These are phyloP conservation scores for Bucorvus abyssinicus DNA, from an alignment of 2,797 vertebrate species.

Conservation along the genomic window DNA sequence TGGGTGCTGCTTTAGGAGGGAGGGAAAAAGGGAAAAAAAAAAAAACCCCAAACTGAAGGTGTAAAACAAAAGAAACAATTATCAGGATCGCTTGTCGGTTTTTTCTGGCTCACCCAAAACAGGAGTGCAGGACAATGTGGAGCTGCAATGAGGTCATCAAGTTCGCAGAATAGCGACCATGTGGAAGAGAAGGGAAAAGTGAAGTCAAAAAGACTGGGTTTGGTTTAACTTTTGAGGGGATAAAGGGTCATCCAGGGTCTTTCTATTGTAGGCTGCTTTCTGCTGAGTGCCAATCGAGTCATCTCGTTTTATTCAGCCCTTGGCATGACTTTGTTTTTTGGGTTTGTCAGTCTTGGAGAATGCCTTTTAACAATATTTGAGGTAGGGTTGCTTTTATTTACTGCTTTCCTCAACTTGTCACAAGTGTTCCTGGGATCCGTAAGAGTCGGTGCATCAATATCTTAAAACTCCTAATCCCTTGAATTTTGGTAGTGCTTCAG, in stretches of 20 bases:
- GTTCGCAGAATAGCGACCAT: neutral
- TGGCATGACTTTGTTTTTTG: neutral
- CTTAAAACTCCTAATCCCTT: neutral
- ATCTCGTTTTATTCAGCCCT: neutral
- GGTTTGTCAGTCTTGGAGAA: neutral
- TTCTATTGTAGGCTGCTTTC: neutral
- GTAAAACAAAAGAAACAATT: neutral
- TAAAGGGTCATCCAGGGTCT: fast-evolving
- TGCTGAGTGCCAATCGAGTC: neutral
- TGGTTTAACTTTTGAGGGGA: fast-evolving
- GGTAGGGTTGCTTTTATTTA: neutral
- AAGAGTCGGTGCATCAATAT: neutral
- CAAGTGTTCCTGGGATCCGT: neutral
- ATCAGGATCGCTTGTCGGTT: neutral
- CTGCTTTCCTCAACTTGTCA: neutral
- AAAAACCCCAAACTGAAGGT: neutral
- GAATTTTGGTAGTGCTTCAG: neutral
- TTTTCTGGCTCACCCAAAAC: neutral
- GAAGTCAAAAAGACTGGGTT: neutral
- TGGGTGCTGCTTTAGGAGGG: neutral
- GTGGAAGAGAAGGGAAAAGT: neutral
- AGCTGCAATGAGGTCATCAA: neutral
- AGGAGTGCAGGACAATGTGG: fast-evolving
- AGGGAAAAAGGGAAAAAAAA: neutral
- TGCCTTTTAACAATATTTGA: neutral